Base-by-base conservation (phyloP, 1,140 invertebrate genomes). In the Bombus affinis region DNA sequence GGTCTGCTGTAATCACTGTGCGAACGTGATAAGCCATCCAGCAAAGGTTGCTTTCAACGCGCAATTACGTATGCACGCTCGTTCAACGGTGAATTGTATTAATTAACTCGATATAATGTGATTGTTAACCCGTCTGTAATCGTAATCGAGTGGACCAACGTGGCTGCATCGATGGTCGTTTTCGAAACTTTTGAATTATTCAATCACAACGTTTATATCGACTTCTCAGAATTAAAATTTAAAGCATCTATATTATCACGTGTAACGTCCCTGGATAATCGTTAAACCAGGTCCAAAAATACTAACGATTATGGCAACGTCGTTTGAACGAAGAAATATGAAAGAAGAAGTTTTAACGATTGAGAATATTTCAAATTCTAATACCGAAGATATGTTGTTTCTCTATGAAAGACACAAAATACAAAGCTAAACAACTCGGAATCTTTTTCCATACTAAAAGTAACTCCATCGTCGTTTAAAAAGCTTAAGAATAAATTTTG, bases 31-130 rank as follows among this genome's bases (percentile, higher is more conserved):
- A 83, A 76, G 68, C 57, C 18, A 59, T 22, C 57, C 71, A 18
- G 59, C 78, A 85, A 85, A 68, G 35, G 53, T 44, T 70, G 47
- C 44, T 81, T 74, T 73, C 70, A 44, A 13, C 10, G 44, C 35
- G n/a, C 28, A 47, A 81, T 81, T 73, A 35, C 71, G 78, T 25
- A 13, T n/a, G 62, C 32, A 12, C 2, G 32, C 18, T 37, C 77
- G 44, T 42, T 68, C 47, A 47, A 72, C 76, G 39, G 39, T 32
- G 47, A 74, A 75, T 85, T 47, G 70, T 65, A 81, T 81, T 85
- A 85, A 85, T 81, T 81, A 85, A 72, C 83, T n/a, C 13, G 57
- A 47, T 47, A 57, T 74, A 81, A 81, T 80, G 65, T 53, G 62
- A 85, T 84, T 79, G 44, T 25, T 13, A 25, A 22, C 25, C 75